Percentiles rank a stretch among this genome's conserved stretches.
Evolutionary conservation across 2,113 vertebrate species (phyloP).

Genomic region (Onychostruthus taczanowskii): DNA sequence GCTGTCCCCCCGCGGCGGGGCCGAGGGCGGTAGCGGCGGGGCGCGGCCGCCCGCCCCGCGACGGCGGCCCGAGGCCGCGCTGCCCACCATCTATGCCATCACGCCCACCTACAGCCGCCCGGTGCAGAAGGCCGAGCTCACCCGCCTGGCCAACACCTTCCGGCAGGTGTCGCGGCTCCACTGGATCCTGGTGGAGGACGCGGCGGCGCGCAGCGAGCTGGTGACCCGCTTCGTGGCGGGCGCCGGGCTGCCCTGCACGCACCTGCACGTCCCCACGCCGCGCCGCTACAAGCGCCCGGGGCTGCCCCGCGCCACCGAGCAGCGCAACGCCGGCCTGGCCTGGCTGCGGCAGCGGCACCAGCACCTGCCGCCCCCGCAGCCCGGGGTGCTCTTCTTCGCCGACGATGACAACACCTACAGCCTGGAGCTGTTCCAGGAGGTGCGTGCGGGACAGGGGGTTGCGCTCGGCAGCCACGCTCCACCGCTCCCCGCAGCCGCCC

Average conservation of each 20-base stretch:
- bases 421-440: conserved; percentile 97
- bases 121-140: conserved; percentile 97
- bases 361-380: conserved; percentile 69
- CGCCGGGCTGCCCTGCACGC: conserved; percentile 85
- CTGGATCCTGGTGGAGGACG: conserved; percentile 96
- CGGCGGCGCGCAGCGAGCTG: conserved; percentile 84
- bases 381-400: conserved; percentile 94
- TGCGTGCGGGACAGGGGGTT: conserved; percentile 45
- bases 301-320: conserved; percentile 93
- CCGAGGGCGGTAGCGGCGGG: not conserved
- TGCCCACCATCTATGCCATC: conserved; percentile 91
- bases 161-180: conserved; percentile 92
- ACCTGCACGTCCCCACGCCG: conserved; percentile 91
- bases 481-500: not conserved
- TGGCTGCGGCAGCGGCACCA: conserved; percentile 88
- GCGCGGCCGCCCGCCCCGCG: not conserved
- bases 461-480: not conserved
- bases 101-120: conserved; percentile 94
- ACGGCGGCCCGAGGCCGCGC: not conserved
- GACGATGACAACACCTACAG: conserved; percentile 99
- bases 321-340: conserved; percentile 89
- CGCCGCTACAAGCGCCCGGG: conserved; percentile 91
- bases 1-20: not conserved
- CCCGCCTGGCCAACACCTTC: conserved; percentile 90
- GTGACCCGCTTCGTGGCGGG: conserved; percentile 86